Conservation (phyloP, 2,113 vertebrate species). For the Erythrolamprus reginae region DNA sequence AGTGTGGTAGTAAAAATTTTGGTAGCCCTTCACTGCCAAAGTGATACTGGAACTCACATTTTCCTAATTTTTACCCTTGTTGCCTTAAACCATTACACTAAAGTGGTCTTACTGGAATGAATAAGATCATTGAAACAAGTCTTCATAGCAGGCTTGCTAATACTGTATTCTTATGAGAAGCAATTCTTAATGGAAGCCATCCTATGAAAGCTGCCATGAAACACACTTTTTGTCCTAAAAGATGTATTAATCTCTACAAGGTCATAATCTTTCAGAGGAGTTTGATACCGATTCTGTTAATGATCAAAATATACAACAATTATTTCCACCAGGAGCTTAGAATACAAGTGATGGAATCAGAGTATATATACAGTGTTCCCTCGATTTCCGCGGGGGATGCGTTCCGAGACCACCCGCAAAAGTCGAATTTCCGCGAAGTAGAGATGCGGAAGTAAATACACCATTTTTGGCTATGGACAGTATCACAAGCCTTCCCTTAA, state of each 20-base stretch:
- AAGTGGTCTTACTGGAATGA: neutral
- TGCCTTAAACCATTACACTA: neutral
- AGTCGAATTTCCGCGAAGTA: too few species aligned
- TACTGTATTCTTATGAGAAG: slow-evolving; percentile 20
- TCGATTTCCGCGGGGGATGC: too few species aligned
- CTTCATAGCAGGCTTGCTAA: slow-evolving; percentile 9
- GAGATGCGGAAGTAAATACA: too few species aligned
- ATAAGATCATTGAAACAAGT: neutral
- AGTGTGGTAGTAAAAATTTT: too few species aligned
- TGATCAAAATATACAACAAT: neutral
- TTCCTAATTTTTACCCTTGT: neutral
- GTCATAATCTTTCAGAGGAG: neutral
- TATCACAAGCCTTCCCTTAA: too few species aligned
- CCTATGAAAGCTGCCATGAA: neutral
- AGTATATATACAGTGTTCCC: too few species aligned
- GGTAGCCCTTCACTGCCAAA: too few species aligned
- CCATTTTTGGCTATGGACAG: too few species aligned
- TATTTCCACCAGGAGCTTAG: neutral
- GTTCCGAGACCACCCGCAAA: too few species aligned
- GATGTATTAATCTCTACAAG: neutral
- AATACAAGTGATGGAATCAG: neutral
- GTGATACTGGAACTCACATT: neutral
- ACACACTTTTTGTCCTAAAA: neutral
- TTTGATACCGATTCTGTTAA: neutral
- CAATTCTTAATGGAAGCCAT: neutral